phyloP scores from a whole-genome alignment of 2,797 vertebrate species.

The Diglossa cyanea region DNA sequence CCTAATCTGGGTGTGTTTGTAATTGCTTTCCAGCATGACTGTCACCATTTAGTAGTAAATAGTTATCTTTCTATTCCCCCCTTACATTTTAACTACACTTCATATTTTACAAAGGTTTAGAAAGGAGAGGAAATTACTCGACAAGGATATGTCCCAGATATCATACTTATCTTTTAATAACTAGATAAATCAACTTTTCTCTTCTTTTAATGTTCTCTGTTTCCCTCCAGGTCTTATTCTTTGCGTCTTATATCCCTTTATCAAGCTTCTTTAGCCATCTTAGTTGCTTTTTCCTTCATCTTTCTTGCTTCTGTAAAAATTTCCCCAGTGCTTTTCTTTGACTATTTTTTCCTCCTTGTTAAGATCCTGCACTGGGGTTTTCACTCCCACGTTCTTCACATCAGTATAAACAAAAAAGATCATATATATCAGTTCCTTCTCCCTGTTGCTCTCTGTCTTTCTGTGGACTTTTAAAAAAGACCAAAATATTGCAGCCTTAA shows the following conservation, averaged over 20 bases:
- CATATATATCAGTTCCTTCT: background rate
- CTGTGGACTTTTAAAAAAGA: background rate
- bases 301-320: constrained; percentile 16
- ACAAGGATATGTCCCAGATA: constrained; percentile 47
- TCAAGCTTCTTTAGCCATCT: constrained; percentile 22
- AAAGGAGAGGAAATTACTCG: constrained; percentile 19
- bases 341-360: background rate
- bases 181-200: constrained; percentile 33
- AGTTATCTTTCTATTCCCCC: constrained; percentile 30
- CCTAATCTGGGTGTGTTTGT: background rate
- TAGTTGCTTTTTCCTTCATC: constrained; percentile 27
- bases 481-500: background rate
- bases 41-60: constrained; percentile 23
- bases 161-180: constrained; percentile 59
- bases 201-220: constrained; percentile 33
- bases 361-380: background rate
- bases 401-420: constrained; percentile 29
- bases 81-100: constrained; percentile 20
- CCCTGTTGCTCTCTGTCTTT: background rate
- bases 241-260: constrained; percentile 14
- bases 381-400: background rate
- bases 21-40: background rate
- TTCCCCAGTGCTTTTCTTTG: background rate
- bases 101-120: constrained; percentile 30
- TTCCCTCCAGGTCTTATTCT: constrained; percentile 38